Base-by-base conservation (phyloP, 2,797 vertebrate species). In the Artibeus lituratus region DNA sequence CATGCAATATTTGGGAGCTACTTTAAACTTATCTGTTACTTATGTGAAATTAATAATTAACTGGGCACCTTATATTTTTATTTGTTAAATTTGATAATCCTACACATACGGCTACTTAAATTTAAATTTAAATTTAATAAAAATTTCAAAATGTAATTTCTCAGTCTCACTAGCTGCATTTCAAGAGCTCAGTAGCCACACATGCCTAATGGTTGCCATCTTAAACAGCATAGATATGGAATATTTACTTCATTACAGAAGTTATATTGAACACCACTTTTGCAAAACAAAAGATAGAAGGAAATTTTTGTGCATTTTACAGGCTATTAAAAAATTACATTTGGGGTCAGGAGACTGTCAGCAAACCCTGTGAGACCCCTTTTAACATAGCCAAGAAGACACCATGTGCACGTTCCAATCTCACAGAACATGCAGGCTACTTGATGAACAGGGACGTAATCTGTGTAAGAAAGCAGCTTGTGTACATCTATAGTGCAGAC, bases 41-140 rank as follows among this genome's bases (percentile, higher is more conserved):
- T 77, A 84, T 55, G 16, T 76, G 47, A 89, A 88, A 76, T 85
- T 93, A 72, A 86, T 53, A 87, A 87, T 87, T 87, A 91, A 67
- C 32, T 55, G 29, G 35, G 29, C 7, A 72, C 44, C 44, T 67
- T 55, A 15, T 88, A 91, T 74, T 82, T 87, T 95, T 49, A 74
- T 65, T 78, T 94, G 47, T 55, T 83, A 90, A 92, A 77, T 67
- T 29, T 87, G 57, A 10, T 72, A 73, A 65, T 7, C 7, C 42
- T 90, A 74, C 15, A 69, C 3, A n/a, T 10, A 29, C 49, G 44
- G 24, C 42, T 92, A 94, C 53, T 55, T 70, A 77, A 74, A 94
- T 92, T 86, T 91, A 94, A 82, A 53, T 85, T 72, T 62, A 86
- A 73, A 87, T 87, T 39, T 22, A 77, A 82, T 92, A 83, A 21